Conservation (phyloP, 1,140 invertebrate species). For the Telenomus remus region DNA sequence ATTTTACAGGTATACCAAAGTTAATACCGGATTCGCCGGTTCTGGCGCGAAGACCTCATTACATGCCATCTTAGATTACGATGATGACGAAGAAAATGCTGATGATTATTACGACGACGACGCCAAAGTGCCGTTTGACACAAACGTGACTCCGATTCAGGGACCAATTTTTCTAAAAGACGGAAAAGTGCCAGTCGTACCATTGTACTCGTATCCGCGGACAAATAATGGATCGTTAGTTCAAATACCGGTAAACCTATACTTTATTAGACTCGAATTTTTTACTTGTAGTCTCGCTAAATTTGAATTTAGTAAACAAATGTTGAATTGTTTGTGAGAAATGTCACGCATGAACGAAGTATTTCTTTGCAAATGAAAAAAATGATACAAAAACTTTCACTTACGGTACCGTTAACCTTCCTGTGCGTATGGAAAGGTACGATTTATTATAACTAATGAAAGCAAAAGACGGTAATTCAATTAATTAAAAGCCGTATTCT, state of each 20-base stretch:
- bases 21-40: constrained; percentile 72
- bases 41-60: constrained; percentile 79
- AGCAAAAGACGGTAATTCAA: no score
- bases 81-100: constrained; percentile 71
- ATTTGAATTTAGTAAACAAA: no score
- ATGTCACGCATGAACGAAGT: no score
- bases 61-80: constrained; percentile 82
- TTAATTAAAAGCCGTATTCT: no score
- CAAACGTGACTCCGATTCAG: constrained; percentile 84
- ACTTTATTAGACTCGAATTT: neutral
- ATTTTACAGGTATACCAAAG: constrained; percentile 74
- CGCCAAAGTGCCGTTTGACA: constrained; percentile 60
- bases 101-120: constrained; percentile 79
- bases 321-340: no score
- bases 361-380: no score
- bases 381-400: no score
- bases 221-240: constrained; percentile 88
- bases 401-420: no score
- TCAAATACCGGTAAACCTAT: constrained; percentile 85
- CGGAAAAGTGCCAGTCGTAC: constrained; percentile 87
- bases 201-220: constrained; percentile 87
- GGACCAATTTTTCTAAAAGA: constrained; percentile 88
- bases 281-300: no score
- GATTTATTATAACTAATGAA: no score
- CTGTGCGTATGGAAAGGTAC: no score